Base-by-base conservation (phyloP, 2,113 vertebrate species). In the Stigmatopora argus region DNA sequence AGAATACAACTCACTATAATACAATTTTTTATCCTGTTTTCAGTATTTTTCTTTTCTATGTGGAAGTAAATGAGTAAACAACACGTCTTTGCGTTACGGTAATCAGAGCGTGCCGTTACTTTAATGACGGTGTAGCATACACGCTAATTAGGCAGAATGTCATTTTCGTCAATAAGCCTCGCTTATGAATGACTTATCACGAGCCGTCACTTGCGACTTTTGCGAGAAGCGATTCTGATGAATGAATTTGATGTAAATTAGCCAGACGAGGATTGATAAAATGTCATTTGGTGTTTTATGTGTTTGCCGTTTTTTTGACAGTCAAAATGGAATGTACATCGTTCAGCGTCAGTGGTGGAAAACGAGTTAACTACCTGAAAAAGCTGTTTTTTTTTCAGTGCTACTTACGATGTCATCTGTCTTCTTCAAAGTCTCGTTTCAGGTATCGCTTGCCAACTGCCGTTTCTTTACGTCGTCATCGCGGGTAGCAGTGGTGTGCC, bases 131-230 rank as follows among this genome's bases (percentile, higher is more conserved):
- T 70, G 74, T 4, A 65, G 48, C 77, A 76, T 62, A 75, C 60
- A n/a, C 67, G 70, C 78, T 86, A 87, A 89, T 86, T 87, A 70
- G 63, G 64, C 77, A 65, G 79, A 72, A 81, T 81, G 75, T 57
- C 52, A 86, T 87, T 88, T 85, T 78, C 83, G 84, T 87, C 80
- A 86, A 82, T 86, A 85, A 74, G 46, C 73, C 79, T 49, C 70
- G 66, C 72, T 77, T 86, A 53, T 53, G 19, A 53, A 53, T 53
- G 21, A 53, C 38, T n/a, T 19, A n/a, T 59, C 77, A 81, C 79
- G 74, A 56, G 73, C 31, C 83, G 80, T 76, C 78, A 78, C 59
- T 73, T 70, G 47, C 61, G 73, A 81, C 60, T 81, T 72, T 83
- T 86, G 80, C 79, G 79, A 79, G 65, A 69, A 78, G 65, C 66